Conservation (phyloP, 2,888 invertebrate species). For the Papilio elwesi region DNA sequence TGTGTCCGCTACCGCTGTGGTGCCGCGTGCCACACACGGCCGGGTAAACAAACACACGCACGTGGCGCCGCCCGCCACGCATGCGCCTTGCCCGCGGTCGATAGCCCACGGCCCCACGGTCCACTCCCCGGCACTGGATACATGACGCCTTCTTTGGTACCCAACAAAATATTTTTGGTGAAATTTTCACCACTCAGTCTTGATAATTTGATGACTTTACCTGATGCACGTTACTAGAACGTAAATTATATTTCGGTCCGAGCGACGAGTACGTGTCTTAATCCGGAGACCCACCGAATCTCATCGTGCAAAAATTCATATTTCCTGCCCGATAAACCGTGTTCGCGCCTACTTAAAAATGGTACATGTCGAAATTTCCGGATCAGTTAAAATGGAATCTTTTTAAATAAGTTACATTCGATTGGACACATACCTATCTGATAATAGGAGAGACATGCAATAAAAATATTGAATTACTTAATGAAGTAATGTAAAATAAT, state of each 20-base stretch:
- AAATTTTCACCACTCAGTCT: not conserved
- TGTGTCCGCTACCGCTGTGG: not conserved
- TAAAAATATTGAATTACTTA: not conserved
- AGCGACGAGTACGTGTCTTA: no score
- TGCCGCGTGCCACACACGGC: conserved; percentile 55
- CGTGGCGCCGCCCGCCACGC: conserved; percentile 72
- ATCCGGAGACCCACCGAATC: no score
- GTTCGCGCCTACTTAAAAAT: no score
- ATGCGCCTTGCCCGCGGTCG: conserved; percentile 57
- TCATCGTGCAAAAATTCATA: no score
- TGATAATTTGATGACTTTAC: not conserved
- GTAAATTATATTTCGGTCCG: no score
- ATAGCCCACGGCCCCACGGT: conserved; percentile 37
- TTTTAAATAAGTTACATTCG: no score
- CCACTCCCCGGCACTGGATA: conserved; percentile 4
- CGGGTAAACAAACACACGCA: conserved; percentile 83
- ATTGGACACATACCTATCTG: no score
- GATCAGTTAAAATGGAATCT: no score
- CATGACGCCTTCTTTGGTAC: not conserved
- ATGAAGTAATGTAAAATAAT: not conserved
- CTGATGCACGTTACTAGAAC: not conserved
- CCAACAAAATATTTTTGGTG: no score
- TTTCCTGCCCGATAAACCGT: no score
- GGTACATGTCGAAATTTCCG: no score
- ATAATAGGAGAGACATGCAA: no score